Conservation (phyloP, 2,888 invertebrate species). For the Nasonovia ribisnigri region DNA sequence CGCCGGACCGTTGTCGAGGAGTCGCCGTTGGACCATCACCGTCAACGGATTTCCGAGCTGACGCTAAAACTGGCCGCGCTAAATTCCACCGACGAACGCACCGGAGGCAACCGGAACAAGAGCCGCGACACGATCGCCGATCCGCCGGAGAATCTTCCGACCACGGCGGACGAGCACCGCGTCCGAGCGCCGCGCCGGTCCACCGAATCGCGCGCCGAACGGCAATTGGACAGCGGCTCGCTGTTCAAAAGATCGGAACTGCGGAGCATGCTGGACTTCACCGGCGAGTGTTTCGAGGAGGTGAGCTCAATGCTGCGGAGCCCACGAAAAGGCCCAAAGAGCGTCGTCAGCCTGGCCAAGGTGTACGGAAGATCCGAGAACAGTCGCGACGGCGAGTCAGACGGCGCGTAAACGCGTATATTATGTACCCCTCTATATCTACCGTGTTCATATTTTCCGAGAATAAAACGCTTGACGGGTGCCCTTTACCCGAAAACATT, state of each 20-base stretch:
- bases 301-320: slow-evolving; percentile 3
- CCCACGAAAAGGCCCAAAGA: neutral
- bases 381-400: neutral
- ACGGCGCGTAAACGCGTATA: neutral
- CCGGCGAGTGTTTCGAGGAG: neutral
- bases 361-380: neutral
- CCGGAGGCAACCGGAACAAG: neutral
- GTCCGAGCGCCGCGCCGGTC: neutral
- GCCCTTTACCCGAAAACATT: neutral
- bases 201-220: neutral
- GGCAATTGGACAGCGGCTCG: neutral
- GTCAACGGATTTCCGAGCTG: neutral
- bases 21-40: neutral
- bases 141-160: neutral
- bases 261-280: neutral
- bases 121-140: neutral
- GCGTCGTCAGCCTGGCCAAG: neutral
- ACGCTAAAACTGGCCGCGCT: neutral
- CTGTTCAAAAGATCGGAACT: neutral
- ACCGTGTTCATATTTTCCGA: neutral
- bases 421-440: neutral
- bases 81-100: neutral
- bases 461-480: neutral
- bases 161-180: neutral
- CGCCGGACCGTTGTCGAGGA: neutral